Evolutionary conservation across 37 sponge, comb jelly and placozoan genomes (phyloP), one percentile per base, ranked within the genome.

Genomic region (Tethya wilhelma): DNA sequence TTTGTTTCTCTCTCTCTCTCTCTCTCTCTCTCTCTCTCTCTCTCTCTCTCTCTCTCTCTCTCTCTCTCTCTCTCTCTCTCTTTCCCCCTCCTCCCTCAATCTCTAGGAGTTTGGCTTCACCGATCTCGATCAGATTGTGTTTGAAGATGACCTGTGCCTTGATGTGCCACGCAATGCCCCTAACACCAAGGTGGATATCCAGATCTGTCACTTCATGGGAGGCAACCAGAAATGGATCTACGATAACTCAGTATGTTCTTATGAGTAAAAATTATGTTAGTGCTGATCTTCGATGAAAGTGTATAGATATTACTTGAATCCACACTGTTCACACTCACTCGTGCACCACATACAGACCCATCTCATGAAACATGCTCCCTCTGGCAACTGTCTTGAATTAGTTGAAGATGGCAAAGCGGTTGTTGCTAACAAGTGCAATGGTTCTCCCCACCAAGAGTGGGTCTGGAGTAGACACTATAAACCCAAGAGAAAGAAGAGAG

Each of bases 201-300:
- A 72, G 20, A 72, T 73, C 56, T 87, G 88, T 39, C 88, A 87
- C 68, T 73, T 59, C 26, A 80, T 87, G 88, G 81, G 88, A 39
- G 88, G 88, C 36, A 87, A 87, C 64, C 88, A 87, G 56, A 69
- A 74, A 57, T 87, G 88, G 83, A 75, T 86, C 32, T 78, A 85
- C 25, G 73, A 90, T 59, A 86, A 85, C 45, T 58, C 76, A 57
- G 81, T 76, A 29, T 44, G 79, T 8, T 4, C 14, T 49, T 9
- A 49, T 19, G 17, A 17, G 55, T 49, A 49, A 49, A 49, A 17
- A 49, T 49, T 49, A 9, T 49, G 14, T 49, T n/a, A n/a, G n/a
- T n/a, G n/a, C n/a, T n/a, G 53, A 19, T 19, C 53, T 49, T 14
- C 9, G 14, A 49, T 49, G 53, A 14, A 49, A 49, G 62, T 20